Conservation (phyloP, 2,113 vertebrate genomes). For the Hypanus sabinus region DNA sequence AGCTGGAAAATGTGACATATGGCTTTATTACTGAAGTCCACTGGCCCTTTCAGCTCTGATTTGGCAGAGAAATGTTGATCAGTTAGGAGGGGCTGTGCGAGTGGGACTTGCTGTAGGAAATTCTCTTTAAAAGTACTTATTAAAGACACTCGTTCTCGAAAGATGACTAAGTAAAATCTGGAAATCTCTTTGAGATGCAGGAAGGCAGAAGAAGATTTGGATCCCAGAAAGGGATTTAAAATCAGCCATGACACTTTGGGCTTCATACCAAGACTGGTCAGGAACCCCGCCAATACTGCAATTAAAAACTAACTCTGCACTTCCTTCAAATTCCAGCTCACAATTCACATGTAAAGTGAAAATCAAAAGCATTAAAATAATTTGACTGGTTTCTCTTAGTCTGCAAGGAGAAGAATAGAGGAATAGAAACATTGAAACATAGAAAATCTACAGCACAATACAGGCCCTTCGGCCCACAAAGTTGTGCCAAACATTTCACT, state of each 20-base stretch:
- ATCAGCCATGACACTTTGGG: too few relatives aligned
- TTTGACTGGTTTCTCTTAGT: background rate
- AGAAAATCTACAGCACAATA: too few relatives aligned
- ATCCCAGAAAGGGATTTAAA: too few relatives aligned
- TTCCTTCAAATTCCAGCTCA: too few relatives aligned
- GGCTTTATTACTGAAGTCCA: constrained; percentile 25
- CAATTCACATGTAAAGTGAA: background rate
- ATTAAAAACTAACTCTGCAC: too few relatives aligned
- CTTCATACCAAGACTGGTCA: too few relatives aligned
- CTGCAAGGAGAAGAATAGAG: background rate
- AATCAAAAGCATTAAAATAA: background rate
- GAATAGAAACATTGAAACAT: too few relatives aligned
- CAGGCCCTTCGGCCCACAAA: too few relatives aligned
- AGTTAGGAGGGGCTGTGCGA: background rate
- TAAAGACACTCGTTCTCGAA: background rate
- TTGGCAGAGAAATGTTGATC: background rate
- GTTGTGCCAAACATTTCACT: too few relatives aligned
- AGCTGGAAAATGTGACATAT: constrained; percentile 12
- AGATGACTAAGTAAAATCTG: background rate
- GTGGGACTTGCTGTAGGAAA: background rate
- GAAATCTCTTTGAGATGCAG: background rate
- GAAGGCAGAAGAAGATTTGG: too few relatives aligned
- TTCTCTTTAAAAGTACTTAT: background rate
- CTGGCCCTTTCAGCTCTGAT: too few relatives aligned
- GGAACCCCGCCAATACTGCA: too few relatives aligned